Percentiles rank a stretch among this genome's conserved stretches.
Conservation (phyloP, 2,113 vertebrate species). For the Eolophus roseicapilla region DNA sequence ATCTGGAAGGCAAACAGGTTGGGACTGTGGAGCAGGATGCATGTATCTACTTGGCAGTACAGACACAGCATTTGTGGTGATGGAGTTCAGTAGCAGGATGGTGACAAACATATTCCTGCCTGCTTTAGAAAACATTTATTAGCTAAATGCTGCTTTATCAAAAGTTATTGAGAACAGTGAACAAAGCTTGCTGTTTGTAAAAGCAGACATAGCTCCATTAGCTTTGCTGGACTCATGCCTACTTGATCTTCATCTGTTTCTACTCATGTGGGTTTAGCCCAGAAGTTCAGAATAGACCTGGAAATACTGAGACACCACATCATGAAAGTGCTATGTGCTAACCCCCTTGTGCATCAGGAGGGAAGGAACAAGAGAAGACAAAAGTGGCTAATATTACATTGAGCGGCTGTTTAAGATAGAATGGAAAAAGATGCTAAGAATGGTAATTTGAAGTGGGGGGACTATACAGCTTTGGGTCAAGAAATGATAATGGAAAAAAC, state of each 20-base stretch:
- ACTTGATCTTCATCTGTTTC: neutral
- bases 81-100: neutral
- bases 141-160: neutral
- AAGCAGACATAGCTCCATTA: neutral
- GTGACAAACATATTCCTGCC: neutral
- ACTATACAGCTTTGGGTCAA: neutral
- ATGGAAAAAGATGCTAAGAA: neutral
- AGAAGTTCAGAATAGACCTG: neutral
- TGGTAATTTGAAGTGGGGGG: neutral
- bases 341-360: neutral
- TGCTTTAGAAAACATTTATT: neutral
- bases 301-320: neutral
- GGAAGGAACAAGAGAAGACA: neutral
- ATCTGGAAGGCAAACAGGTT: neutral
- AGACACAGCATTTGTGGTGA: neutral
- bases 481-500: neutral
- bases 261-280: neutral
- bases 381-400: neutral
- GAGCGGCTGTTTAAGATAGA: neutral
- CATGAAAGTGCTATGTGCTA: fast-evolving
- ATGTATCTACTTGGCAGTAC: fast-evolving
- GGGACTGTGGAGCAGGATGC: neutral
- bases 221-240: neutral
- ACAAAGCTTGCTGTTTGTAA: neutral
- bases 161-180: neutral